Evolutionary conservation across 2,888 invertebrate species (phyloP), one percentile per base, ranked within the genome.

Genomic region (Crioceris asparagi): DNA sequence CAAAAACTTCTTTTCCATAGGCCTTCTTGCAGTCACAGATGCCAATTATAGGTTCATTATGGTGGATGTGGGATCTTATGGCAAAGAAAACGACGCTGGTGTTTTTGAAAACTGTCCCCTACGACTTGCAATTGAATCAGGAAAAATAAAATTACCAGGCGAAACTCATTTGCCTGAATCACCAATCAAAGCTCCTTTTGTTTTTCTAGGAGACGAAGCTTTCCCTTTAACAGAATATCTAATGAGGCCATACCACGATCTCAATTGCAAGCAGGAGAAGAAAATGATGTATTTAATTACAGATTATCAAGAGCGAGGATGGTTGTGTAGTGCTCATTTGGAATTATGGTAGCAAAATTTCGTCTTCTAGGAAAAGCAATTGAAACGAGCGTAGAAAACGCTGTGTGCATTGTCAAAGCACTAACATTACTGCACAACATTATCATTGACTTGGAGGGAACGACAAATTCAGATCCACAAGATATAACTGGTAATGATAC

Each of bases 141-240:
- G 31, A 17, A 29, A 8, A 25, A 31, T 45, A 17, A 19, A 21
- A 32, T 31, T 39, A 32, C 21, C 14, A 32, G 11, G 21, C 25
- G 25, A 29, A 36, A 7, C n/a, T 18, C 8, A 32, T 26, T 32
- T 46, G 12, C 46, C 47, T 29, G 41, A 38, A 40, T 43, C 46
- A 29, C 35, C 44, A 34, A 41, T 44, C 26, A 36, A 30, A 41
- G 42, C 37, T 26, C 47, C 46, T 35, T 32, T 37, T 37, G 46
- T 46, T 17, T 32, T 47, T 35, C 35, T 47, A 19, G 47, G 44
- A 25, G 46, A 48, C 39, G 44, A 40, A 35, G 46, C 44, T 17
- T 48, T 40, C 34, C 39, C 40, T 29, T 33, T 46, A 4, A 44
- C 46, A 44, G 39, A 35, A 11, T 45, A 47, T 35, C 43, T 51